Percentiles rank a stretch among this genome's conserved stretches.
Conservation (phyloP, 2,797 vertebrate species). For the Malacoraja senta region DNA sequence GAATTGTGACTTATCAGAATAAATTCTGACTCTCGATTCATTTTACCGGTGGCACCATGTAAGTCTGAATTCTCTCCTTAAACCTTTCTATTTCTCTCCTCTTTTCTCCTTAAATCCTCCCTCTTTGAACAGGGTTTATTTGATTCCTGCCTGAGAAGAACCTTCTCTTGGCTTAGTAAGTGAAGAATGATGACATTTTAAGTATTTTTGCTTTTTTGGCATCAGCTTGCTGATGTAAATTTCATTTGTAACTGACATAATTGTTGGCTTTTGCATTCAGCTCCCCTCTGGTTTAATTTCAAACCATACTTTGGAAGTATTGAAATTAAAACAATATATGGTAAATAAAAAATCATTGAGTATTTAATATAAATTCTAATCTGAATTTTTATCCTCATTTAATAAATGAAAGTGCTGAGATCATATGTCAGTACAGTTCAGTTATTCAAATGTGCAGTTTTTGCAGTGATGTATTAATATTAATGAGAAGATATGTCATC, state of each 20-base stretch:
- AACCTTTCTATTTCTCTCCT: too few species aligned
- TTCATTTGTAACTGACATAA: neutral
- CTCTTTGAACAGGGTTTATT: too few species aligned
- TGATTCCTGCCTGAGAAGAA: too few species aligned
- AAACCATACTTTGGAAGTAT: neutral
- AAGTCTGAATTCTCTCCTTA: too few species aligned
- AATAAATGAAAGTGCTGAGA: neutral
- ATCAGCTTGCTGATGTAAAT: neutral
- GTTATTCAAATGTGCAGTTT: slow-evolving; percentile 21
- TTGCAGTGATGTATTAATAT: slow-evolving; percentile 24
- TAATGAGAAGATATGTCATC: neutral
- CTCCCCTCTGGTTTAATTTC: neutral
- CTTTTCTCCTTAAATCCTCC: too few species aligned
- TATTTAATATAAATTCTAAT: neutral
- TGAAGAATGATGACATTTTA: too few species aligned
- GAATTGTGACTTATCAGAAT: too few species aligned
- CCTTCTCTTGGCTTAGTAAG: too few species aligned
- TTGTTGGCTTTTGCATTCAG: neutral
- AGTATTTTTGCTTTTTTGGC: neutral
- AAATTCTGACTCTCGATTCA: too few species aligned
- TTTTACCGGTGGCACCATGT: too few species aligned
- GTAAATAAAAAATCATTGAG: neutral
- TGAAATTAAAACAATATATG: too few species aligned
- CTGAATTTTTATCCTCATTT: neutral
- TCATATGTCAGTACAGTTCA: slow-evolving; percentile 10